Evolutionary conservation across 1,140 invertebrate genomes (phyloP).

Genomic region (Frieseomelitta varia): DNA sequence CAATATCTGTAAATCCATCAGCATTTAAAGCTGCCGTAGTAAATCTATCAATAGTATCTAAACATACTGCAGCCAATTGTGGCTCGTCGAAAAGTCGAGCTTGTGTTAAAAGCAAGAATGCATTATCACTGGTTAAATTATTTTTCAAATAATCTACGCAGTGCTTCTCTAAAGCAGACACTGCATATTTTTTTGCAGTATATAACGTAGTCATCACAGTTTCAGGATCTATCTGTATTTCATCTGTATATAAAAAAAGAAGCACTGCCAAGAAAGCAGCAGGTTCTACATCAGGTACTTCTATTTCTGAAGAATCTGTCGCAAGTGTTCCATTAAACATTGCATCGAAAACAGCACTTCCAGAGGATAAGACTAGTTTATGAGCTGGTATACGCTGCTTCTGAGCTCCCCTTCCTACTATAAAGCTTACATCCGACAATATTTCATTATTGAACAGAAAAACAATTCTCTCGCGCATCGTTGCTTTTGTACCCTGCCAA

Average conservation of each 20-base stretch:
- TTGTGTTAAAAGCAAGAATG: constrained; percentile 91
- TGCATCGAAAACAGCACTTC: constrained; percentile 93
- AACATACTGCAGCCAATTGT: constrained; percentile 89
- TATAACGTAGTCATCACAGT: constrained; percentile 94
- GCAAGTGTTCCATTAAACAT: constrained; percentile 92
- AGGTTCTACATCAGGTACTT: constrained; percentile 93
- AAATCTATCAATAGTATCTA: constrained; percentile 94
- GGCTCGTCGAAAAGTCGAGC: constrained; percentile 93
- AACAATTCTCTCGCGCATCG: constrained; percentile 89
- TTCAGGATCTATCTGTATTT: constrained; percentile 93
- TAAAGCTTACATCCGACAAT: constrained; percentile 90
- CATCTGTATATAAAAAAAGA: constrained; percentile 91
- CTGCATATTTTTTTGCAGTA: constrained; percentile 94
- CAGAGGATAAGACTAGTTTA: constrained; percentile 91
- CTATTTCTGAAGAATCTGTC: constrained; percentile 87
- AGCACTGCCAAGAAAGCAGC: constrained; percentile 88
- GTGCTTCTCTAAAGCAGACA: constrained; percentile 90
- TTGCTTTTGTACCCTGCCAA: constrained; percentile 88
- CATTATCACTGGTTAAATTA: constrained; percentile 91
- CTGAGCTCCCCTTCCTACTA: constrained; percentile 88
- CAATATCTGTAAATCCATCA: constrained; percentile 94
- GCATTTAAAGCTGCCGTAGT: constrained; percentile 91
- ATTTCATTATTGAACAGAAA: constrained; percentile 93
- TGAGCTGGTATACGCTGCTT: constrained; percentile 91
- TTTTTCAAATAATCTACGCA: constrained; percentile 93